Conservation (phyloP, 2,797 vertebrate genomes). For the Thunnus albacares region DNA sequence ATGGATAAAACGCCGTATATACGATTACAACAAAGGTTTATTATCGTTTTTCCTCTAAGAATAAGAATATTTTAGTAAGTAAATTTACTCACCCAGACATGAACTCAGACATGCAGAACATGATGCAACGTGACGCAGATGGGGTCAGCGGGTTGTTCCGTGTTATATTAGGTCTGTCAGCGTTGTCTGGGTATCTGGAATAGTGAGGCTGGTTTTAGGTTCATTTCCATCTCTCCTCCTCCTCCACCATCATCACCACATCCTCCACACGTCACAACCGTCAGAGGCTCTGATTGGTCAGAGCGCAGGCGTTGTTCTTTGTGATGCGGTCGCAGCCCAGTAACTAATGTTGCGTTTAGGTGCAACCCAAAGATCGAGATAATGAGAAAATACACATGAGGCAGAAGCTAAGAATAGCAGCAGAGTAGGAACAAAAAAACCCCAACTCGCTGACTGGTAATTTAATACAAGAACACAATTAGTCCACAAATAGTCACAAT, state of each 20-base stretch:
- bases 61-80: neutral
- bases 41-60: neutral
- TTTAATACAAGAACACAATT: too few relatives aligned
- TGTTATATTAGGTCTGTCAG: neutral
- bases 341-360: slow-evolving; percentile 37
- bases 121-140: slow-evolving; percentile 15
- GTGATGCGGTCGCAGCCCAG: neutral
- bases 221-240: too few relatives aligned
- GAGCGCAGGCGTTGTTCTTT: slow-evolving; percentile 25
- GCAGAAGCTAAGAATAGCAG: too few relatives aligned
- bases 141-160: slow-evolving; percentile 3
- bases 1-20: neutral
- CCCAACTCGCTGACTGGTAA: too few relatives aligned
- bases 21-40: neutral
- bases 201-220: slow-evolving; percentile 6
- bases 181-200: slow-evolving; percentile 5
- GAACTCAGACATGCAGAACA: slow-evolving; percentile 39
- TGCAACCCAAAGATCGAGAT: fast-evolving
- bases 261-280: slow-evolving; percentile 26
- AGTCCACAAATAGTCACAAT: too few relatives aligned
- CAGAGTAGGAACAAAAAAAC: too few relatives aligned
- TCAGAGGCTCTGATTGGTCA: slow-evolving; percentile 48
- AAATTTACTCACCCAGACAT: slow-evolving; percentile 52
- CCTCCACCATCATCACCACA: fast-evolving
- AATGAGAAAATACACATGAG: neutral